Base-by-base conservation (phyloP, 2,888 invertebrate genomes). In the Tridacna gigas region DNA sequence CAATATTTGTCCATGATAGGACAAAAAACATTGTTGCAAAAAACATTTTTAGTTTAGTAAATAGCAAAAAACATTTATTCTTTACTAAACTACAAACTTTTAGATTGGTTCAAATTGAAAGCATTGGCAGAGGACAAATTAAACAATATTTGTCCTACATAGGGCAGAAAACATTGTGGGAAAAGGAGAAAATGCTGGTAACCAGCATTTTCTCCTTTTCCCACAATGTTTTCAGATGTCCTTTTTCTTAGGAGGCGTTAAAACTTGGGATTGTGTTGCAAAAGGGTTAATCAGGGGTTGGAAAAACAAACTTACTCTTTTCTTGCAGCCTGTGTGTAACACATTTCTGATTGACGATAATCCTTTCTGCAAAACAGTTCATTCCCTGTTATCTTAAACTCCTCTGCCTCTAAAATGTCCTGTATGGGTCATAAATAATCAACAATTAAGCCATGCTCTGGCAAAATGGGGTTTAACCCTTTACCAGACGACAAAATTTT, bases 301-400 rank as follows among this genome's bases (percentile, higher is more conserved):
- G 69, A 18, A 37, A n/a, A 25, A 37, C 0, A 18, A 13, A 89
- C 91, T 89, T 80, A 91, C 91, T 91, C 90, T 71, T 79, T 60
- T 60, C 82, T 80, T 12, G 86, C 82, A 47, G 91, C 91, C 26
- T 82, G 20, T 15, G 88, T 86, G 71, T 91, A 91, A 26, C 63
- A 84, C 2, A 83, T 60, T 0, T 87, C 65, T 13, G 91, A 89
- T 15, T 82, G 56, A 12, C 69, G 73, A 84, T 83, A 90, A 0
- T 78, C 60, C 26, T 80, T 69, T 9, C 63, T 45, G 18, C 78
- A 79, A 74, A 86, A 89, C n/a, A 69, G 63, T 51, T 79, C 83
- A 69, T 88, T 87, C 9, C 89, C 89, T 15, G 45, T 67, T 28
- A 77, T 78, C 71, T 84, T 86, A 18, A 74, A 51, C 13, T 79